Evolutionary conservation across 2,888 invertebrate species (phyloP).

Genomic region (Drosophila bunnanda): DNA sequence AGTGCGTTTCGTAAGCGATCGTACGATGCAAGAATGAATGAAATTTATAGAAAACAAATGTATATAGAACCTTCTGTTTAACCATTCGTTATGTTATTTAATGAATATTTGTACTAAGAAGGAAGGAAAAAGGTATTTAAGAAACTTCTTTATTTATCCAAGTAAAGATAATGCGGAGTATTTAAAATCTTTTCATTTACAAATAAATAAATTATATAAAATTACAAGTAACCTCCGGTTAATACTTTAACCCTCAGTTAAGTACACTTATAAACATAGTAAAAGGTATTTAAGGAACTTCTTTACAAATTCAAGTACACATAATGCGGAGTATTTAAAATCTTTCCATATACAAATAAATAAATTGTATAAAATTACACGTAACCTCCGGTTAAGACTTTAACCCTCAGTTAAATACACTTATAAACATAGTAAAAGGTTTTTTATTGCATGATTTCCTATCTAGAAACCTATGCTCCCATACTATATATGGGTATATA

Average conservation of each 20-base stretch:
- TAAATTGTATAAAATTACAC: background rate
- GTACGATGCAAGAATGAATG: background rate
- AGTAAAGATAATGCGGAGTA: too few species aligned
- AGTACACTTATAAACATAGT: too few species aligned
- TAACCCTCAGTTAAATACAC: background rate
- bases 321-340: too few species aligned
- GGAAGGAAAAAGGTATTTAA: background rate
- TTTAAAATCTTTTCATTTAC: background rate
- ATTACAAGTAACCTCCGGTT: background rate
- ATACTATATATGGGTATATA: background rate
- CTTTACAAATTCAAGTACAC: too few species aligned
- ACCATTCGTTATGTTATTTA: background rate
- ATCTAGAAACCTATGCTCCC: conserved; percentile 13
- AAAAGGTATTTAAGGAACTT: background rate
- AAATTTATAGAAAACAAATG: background rate
- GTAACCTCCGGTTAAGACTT: background rate
- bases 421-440: background rate
- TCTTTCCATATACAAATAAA: background rate
- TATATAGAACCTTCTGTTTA: too few species aligned
- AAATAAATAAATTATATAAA: background rate
- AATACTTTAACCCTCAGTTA: background rate
- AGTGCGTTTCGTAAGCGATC: conserved; percentile 5
- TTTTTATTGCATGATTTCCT: conserved; percentile 3
- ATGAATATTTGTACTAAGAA: background rate
- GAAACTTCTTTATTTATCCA: background rate